Percentiles rank a stretch among this genome's conserved stretches.
Evolutionary conservation across 2,888 invertebrate species (phyloP).

Genomic region (Electrophaes corylata): DNA sequence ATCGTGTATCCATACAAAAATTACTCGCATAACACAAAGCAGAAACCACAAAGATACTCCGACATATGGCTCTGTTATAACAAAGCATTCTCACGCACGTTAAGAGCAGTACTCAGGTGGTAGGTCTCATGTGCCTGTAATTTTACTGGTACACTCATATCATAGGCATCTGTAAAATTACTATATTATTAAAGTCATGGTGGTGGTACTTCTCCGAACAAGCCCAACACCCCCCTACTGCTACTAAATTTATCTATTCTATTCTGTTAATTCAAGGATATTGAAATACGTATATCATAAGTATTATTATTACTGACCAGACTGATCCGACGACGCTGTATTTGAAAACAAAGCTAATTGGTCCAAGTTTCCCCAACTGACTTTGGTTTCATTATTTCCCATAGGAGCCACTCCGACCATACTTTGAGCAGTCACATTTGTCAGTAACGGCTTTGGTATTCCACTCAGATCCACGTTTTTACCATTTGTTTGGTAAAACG

Average conservation of each 20-base stretch:
- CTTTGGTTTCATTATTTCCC: constrained; percentile 28
- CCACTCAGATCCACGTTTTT: constrained; percentile 59
- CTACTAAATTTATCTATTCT: neutral
- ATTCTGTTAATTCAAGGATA: neutral
- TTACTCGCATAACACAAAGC: too few species aligned
- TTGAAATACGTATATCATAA: neutral
- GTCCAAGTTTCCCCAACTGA: constrained; percentile 45
- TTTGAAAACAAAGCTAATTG: constrained; percentile 33
- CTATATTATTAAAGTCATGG: too few species aligned
- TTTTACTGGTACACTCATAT: too few species aligned
- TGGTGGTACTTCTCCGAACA: too few species aligned
- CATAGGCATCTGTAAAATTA: too few species aligned
- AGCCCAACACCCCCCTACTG: too few species aligned
- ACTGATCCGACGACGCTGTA: neutral
- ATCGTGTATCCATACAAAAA: too few species aligned
- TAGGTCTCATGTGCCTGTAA: too few species aligned
- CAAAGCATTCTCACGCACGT: too few species aligned
- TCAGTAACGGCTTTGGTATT: constrained; percentile 61
- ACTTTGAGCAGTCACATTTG: constrained; percentile 71
- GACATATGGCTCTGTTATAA: too few species aligned
- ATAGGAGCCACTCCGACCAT: constrained; percentile 62
- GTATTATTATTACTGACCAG: constrained; percentile 5
- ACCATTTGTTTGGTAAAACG: constrained; percentile 67
- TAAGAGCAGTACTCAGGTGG: too few species aligned
- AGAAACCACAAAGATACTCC: too few species aligned